Evolutionary conservation across 2,113 vertebrate genomes (phyloP), one percentile per base, ranked within the genome.

Genomic region (Hypocryptadius cinnamomeus): DNA sequence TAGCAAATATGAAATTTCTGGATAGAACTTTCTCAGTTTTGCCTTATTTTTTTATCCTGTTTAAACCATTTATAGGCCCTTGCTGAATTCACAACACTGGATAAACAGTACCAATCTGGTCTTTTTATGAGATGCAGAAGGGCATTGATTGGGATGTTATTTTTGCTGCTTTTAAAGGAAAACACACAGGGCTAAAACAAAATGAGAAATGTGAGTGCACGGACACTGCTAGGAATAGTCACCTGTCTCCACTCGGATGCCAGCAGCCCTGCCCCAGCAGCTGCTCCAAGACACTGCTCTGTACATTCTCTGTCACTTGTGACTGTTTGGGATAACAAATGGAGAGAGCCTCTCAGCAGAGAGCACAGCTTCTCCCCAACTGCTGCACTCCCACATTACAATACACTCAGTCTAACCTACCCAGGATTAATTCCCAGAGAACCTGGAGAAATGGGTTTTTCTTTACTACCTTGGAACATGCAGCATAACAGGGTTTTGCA

Each of bases 121-220:
- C 33, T 87, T 91, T 54, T 82, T 61, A 77, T 47, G 15, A 63
- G 40, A 45, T 9, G 9, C 39, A 79, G 84, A 87, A 84, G 20
- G 31, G 35, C 53, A 53, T 20, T 61, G 73, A 85, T 24, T 56
- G 16, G 28, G n/a, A 79, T 33, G 39, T 12, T 87, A 56, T 63
- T 94, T 92, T 91, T 91, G 24, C 31, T 10, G 3, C 76, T 94
- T 85, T 87, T 74, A 70, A 65, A 91, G 16, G 50, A 69, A 87
- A 91, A 78, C 33, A 73, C 37, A 28, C 5, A 18, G 9, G n/a
- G n/a, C n/a, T 63, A 79, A 79, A 87, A 61, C 39, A 70, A 85
- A 87, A 40, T 0, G 5, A 81, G 59, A 93, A 61, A 79, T 3
- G 6, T 18, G 47, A 93, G 61, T 74, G 64, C 5, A 3, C 30